Evolutionary conservation across 2,888 invertebrate species (phyloP).

Genomic region (Drosophila phalerata): DNA sequence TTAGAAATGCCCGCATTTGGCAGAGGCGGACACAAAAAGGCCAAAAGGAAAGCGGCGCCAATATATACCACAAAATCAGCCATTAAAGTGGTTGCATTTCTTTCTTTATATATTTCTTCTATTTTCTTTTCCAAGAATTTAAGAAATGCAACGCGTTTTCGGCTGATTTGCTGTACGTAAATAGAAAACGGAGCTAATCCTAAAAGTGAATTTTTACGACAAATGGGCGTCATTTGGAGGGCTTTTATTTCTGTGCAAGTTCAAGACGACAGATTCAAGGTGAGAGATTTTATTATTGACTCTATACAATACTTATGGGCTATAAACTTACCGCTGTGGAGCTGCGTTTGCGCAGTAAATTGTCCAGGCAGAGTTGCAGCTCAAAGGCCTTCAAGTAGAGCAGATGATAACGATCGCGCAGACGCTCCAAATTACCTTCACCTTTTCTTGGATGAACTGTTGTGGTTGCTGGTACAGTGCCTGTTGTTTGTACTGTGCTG

Average conservation of each 20-base stretch:
- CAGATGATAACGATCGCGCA: conserved; percentile 96
- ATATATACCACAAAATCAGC: conserved; percentile 31
- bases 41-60: conserved; percentile 53
- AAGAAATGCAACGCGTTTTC: conserved; percentile 43
- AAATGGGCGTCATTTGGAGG: conserved; percentile 15
- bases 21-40: conserved; percentile 59
- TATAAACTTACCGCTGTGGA: conserved; percentile 87
- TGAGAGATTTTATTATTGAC: background rate
- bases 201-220: background rate
- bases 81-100: conserved; percentile 54
- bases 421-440: conserved; percentile 86
- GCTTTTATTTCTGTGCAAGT: conserved; percentile 53
- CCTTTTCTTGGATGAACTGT: conserved; percentile 61
- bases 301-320: conserved; percentile 6
- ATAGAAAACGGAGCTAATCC: conserved; percentile 46
- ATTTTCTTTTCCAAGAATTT: conserved; percentile 69
- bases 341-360: conserved; percentile 89
- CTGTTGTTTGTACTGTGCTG: conserved; percentile 31
- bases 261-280: conserved; percentile 47
- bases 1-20: conserved; percentile 77
- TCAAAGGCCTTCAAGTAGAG: conserved; percentile 95
- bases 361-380: conserved; percentile 96
- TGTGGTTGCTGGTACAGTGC: conserved; percentile 33
- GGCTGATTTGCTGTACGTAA: conserved; percentile 16
- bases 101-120: conserved; percentile 2